Conservation (phyloP, 2,888 invertebrate species). For the Eupithecia vulgata region DNA sequence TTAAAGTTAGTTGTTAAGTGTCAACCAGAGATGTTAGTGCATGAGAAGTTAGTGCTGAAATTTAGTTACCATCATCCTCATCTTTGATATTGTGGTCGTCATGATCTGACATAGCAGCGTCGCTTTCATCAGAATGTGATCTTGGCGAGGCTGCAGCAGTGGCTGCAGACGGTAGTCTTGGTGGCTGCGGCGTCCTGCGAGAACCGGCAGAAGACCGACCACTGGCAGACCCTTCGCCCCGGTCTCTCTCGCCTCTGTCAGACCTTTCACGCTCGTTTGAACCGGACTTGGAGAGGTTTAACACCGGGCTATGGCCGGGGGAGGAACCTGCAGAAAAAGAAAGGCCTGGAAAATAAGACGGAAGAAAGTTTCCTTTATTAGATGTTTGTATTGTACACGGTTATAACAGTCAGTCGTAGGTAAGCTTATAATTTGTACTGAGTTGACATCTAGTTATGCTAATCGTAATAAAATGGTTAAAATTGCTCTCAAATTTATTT, state of each 20-base stretch:
- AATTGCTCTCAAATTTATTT: background rate
- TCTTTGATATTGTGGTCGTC: conserved; percentile 94
- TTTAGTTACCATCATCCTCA: conserved; percentile 87
- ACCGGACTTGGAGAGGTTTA: conserved; percentile 95
- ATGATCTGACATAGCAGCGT: conserved; percentile 94
- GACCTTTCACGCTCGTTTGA: conserved; percentile 88
- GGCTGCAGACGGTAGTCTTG: conserved; percentile 79
- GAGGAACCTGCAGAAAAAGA: conserved; percentile 87
- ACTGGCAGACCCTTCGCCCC: conserved; percentile 79
- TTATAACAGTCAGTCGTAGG: background rate
- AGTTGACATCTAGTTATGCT: background rate
- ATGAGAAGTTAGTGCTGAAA: no score
- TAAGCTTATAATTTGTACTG: background rate
- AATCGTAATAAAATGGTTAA: background rate
- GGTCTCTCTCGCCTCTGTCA: conserved; percentile 80
- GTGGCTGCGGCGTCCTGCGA: conserved; percentile 86
- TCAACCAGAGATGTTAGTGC: no score
- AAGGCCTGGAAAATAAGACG: conserved; percentile 46
- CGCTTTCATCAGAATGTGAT: conserved; percentile 91
- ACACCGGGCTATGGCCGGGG: conserved; percentile 95
- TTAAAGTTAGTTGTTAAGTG: no score
- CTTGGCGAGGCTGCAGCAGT: conserved; percentile 86
- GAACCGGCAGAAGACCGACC: conserved; percentile 84
- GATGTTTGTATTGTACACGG: background rate
- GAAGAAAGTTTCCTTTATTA: conserved; percentile 24